Evolutionary conservation across 2,113 vertebrate species (phyloP), one percentile per base, ranked within the genome.

Genomic region (Clinocottus analis): DNA sequence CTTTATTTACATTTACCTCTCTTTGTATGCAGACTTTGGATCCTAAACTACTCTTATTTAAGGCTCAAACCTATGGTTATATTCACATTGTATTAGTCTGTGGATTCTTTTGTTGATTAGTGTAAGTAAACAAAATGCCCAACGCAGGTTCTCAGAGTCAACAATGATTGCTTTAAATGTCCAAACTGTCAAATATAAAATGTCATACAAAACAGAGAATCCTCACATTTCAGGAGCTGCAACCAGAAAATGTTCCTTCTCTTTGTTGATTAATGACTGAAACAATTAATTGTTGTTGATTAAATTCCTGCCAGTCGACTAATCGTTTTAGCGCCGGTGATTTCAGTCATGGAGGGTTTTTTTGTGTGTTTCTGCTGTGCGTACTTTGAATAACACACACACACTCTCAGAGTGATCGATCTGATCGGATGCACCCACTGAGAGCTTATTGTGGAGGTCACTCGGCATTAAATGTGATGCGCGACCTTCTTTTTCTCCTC

Each of bases 371-470:
- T 47, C 69, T 45, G 55, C 69, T 45, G 29, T 31, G 29, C 29
- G n/a, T n/a, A 31, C 29, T 31, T n/a, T n/a, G n/a, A n/a, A n/a
- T n/a, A n/a, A n/a, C 39, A 45, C 23, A 59, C 60, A 72, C 73
- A 68, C 80, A 71, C 47, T n/a, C 67, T n/a, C 59, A 45, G 27
- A 72, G 63, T 11, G 75, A 92, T 93, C 77, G 82, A 91, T 92
- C 80, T 60, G 80, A 82, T 87, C 70, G 82, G 90, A 90, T 90
- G 55, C 79, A 85, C 77, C 82, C 83, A 85, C 89, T 87, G 81
- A 90, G 83, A 85, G 86, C 71, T 90, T 68, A 89, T 90, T 71
- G 86, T 84, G 75, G 74, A 89, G 91, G 90, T 92, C 93, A 75
- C 71, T 84, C 74, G 43, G 77, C 89, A 88, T 89, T 92, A 91